These are phyloP conservation scores for Drosophila paramelanica DNA, from an alignment of 2,888 invertebrate genomes.

Conservation along the genomic window DNA sequence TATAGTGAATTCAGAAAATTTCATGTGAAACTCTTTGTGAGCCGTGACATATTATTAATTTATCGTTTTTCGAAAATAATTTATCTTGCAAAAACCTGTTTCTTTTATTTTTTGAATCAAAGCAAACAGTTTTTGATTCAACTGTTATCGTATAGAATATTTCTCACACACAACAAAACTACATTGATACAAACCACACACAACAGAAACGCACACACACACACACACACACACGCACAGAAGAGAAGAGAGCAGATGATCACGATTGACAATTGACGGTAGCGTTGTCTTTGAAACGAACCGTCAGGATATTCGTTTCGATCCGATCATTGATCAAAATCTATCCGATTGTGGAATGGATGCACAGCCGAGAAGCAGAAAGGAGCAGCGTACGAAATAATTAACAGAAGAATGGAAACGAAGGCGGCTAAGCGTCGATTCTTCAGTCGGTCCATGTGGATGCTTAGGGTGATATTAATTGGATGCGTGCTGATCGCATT, in stretches of 20 bases:
- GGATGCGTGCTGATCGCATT: background rate
- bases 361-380: background rate
- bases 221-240: background rate
- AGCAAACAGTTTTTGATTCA: background rate
- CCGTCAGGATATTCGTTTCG: background rate
- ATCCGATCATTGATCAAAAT: background rate
- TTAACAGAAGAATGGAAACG: conserved; percentile 2
- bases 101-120: too few species aligned
- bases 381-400: background rate
- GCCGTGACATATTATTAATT: too few species aligned
- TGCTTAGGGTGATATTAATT: background rate
- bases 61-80: too few species aligned
- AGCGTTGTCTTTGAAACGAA: background rate
- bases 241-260: too few species aligned
- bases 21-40: too few species aligned
- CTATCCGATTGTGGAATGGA: conserved; percentile 5
- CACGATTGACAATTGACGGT: background rate
- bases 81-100: too few species aligned
- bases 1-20: too few species aligned
- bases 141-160: background rate
- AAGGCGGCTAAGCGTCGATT: background rate
- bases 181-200: background rate
- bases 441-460: conserved; percentile 1
- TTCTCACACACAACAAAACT: background rate
- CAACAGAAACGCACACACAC: too few species aligned